These are phyloP conservation scores for Mesembrinibis cayennensis DNA, from an alignment of 2,113 vertebrate genomes.

Conservation along the genomic window DNA sequence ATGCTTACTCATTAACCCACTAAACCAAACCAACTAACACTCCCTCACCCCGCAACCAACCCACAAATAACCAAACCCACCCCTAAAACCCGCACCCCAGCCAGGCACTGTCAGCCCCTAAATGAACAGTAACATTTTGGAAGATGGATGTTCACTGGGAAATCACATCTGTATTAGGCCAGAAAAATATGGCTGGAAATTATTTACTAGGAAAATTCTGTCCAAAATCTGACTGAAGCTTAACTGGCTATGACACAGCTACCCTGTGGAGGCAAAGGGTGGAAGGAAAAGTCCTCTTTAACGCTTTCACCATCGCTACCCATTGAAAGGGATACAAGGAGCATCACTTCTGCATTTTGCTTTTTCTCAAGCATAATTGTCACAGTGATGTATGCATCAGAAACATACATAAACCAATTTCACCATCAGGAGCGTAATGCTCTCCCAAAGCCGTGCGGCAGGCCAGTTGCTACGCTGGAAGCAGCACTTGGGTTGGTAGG, in stretches of 20 bases:
- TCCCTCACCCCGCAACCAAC: background rate
- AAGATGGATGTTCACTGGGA: conserved; percentile 5
- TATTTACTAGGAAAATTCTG: conserved; percentile 6
- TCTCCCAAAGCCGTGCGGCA: background rate
- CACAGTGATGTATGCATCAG: conserved; percentile 32
- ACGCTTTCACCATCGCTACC: background rate
- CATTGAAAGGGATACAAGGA: background rate
- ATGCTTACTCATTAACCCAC: background rate
- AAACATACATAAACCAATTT: conserved; percentile 39
- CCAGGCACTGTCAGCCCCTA: background rate
- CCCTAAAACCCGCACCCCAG: background rate
- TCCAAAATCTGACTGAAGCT: background rate
- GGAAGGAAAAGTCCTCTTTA: background rate
- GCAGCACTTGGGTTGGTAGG: background rate
- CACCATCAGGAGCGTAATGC: background rate
- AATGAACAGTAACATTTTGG: conserved; percentile 28
- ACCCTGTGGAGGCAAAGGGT: background rate
- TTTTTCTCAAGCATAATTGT: background rate
- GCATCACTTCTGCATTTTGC: background rate
- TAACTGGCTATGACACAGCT: background rate
- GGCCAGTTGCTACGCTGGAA: background rate
- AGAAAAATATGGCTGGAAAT: conserved; percentile 29
- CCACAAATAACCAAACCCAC: background rate
- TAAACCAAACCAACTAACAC: background rate
- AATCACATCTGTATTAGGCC: conserved; percentile 34